Percentiles rank a stretch among this genome's conserved stretches.
Evolutionary conservation across 2,888 invertebrate species (phyloP).

Genomic region (Lasioglossum vierecki): DNA sequence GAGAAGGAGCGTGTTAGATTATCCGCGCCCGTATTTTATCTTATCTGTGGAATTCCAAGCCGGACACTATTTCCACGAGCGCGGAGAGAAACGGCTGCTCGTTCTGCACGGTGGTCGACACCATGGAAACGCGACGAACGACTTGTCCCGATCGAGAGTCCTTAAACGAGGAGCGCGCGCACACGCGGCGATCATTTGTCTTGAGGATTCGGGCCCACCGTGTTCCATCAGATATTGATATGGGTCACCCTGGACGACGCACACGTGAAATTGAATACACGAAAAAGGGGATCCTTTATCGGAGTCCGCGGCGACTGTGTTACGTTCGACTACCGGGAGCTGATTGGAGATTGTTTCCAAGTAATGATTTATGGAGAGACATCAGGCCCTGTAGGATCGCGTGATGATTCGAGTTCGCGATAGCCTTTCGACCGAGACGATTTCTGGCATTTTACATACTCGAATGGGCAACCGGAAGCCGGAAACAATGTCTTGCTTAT

Average conservation of each 20-base stretch:
- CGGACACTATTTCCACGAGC: constrained; percentile 60
- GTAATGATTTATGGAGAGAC: constrained; percentile 19
- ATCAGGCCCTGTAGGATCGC: not conserved
- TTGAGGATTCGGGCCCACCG: constrained; percentile 13
- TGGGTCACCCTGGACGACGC: constrained; percentile 9
- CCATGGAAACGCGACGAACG: constrained; percentile 37
- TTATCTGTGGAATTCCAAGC: constrained; percentile 70
- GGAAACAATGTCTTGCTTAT: not conserved
- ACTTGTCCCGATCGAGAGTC: constrained; percentile 48
- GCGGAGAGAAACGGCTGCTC: constrained; percentile 42
- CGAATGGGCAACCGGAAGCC: not conserved
- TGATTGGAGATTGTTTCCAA: constrained; percentile 4
- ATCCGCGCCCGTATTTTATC: constrained; percentile 68
- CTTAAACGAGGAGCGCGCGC: constrained; percentile 41
- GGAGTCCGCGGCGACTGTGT: constrained; percentile 12
- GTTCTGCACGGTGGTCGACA: constrained; percentile 66
- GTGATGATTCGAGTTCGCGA: constrained; percentile 3
- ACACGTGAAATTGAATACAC: constrained; percentile 36
- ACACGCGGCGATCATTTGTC: constrained; percentile 38
- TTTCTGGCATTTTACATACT: not conserved
- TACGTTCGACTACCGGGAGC: constrained; percentile 3
- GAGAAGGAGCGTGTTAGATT: constrained; percentile 63
- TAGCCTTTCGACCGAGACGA: constrained; percentile 2
- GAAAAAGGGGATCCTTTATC: constrained; percentile 9
- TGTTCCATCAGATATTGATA: constrained; percentile 32